phyloP scores from a whole-genome alignment of 1,140 invertebrate genomes.

The Lepidostoma basale region DNA sequence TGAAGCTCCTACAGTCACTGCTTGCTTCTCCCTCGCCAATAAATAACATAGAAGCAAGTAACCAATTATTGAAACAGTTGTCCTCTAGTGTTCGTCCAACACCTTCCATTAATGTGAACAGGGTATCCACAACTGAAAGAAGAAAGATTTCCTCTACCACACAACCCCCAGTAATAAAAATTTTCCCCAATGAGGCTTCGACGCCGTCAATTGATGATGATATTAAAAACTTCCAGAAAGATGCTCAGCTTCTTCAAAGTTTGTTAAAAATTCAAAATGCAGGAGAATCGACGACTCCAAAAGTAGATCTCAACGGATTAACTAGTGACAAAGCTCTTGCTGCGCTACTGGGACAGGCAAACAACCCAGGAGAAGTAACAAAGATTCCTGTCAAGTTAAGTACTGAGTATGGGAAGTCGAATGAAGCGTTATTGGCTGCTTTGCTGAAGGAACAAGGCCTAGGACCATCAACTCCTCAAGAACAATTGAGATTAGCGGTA shows the following conservation, averaged over 20 bases:
- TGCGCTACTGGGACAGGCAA: slow-evolving; percentile 51
- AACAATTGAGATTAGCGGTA: slow-evolving; percentile 66
- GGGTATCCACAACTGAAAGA: slow-evolving; percentile 13
- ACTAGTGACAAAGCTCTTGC: slow-evolving; percentile 56
- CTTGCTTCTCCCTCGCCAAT: slow-evolving; percentile 51
- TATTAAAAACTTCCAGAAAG: slow-evolving; percentile 54
- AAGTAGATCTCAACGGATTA: slow-evolving; percentile 48
- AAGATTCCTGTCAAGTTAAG: slow-evolving; percentile 55
- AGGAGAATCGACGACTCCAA: slow-evolving; percentile 53
- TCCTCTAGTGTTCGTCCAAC: slow-evolving; percentile 11
- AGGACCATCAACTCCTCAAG: slow-evolving; percentile 67
- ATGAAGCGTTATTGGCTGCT: slow-evolving; percentile 70
- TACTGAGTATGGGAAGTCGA: slow-evolving; percentile 63
- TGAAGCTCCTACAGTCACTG: slow-evolving; percentile 52
- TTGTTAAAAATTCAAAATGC: slow-evolving; percentile 57
- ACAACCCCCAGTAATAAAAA: slow-evolving; percentile 27
- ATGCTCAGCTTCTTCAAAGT: slow-evolving; percentile 57
- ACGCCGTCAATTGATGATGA: slow-evolving; percentile 54
- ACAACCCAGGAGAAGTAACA: slow-evolving; percentile 52
- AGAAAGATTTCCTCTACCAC: slow-evolving; percentile 31
- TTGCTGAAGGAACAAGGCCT: slow-evolving; percentile 71
- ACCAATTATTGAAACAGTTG: slow-evolving; percentile 26
- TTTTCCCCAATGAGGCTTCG: slow-evolving; percentile 28
- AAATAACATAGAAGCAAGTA: slow-evolving; percentile 48
- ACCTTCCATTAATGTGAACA: neutral